Percentiles rank a stretch among this genome's conserved stretches.
Evolutionary conservation across 2,113 vertebrate genomes (phyloP).

Genomic region (Muntiacus muntjak): DNA sequence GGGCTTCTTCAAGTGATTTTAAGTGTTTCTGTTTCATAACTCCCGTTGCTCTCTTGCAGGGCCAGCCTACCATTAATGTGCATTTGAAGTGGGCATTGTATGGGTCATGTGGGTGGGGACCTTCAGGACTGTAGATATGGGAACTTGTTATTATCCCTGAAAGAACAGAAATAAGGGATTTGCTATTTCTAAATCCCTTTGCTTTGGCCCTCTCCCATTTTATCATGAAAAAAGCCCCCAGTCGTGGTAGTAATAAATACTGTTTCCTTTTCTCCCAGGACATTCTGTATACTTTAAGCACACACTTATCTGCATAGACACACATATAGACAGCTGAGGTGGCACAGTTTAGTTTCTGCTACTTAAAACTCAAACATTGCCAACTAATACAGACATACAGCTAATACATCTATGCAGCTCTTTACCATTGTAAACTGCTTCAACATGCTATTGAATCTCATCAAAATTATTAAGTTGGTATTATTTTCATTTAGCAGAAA

Average conservation of each 20-base stretch:
- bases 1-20: background rate
- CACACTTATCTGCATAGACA: background rate
- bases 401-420: background rate
- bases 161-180: background rate
- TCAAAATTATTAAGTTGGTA: background rate
- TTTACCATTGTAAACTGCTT: background rate
- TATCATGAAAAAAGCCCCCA: background rate
- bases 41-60: background rate
- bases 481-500: constrained; percentile 14
- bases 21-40: background rate
- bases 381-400: background rate
- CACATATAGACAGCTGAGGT: background rate
- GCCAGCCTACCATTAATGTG: background rate
- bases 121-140: background rate
- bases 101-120: background rate
- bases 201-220: background rate
- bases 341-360: background rate
- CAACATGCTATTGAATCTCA: background rate
- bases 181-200: background rate
- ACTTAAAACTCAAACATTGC: background rate
- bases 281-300: background rate
- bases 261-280: background rate
- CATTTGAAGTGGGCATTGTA: background rate
- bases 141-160: background rate
- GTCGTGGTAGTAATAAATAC: background rate